Evolutionary conservation across 2,888 invertebrate genomes (phyloP).

Genomic region (Geophilus truncorum): DNA sequence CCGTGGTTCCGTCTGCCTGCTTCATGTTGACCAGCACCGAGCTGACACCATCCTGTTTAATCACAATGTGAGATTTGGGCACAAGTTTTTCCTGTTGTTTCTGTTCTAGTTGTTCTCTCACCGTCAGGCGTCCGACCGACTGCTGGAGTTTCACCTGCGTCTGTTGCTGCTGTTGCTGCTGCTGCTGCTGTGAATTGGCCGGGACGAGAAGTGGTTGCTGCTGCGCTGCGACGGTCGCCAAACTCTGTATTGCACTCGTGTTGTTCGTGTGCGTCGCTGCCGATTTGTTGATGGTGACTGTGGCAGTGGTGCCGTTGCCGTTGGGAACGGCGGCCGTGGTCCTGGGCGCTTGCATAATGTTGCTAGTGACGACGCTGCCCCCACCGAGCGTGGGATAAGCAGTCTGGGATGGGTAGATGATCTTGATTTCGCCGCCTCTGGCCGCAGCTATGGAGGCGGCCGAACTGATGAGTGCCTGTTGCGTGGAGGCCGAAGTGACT

Average conservation of each 20-base stretch:
- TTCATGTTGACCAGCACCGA: conserved; percentile 29
- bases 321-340: conserved; percentile 20
- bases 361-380: background rate
- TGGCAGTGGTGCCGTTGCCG: conserved; percentile 29
- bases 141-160: background rate
- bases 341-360: conserved; percentile 28
- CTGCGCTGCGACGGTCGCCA: conserved; percentile 45
- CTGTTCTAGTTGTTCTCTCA: conserved; percentile 33
- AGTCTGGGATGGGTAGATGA: conserved; percentile 39
- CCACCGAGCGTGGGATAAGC: background rate
- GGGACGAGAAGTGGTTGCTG: conserved; percentile 44
- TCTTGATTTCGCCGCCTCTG: conserved; percentile 37
- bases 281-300: background rate
- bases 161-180: background rate
- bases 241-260: conserved; percentile 44
- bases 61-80: conserved; percentile 33
- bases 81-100: conserved; percentile 34
- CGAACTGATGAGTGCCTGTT: conserved; percentile 31
- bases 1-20: conserved; percentile 32
- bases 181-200: conserved; percentile 6
- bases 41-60: conserved; percentile 32
- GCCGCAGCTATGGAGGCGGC: conserved; percentile 34
- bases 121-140: conserved; percentile 26
- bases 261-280: conserved; percentile 23
- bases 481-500: conserved; percentile 36